Conservation (phyloP, 2,113 vertebrate species). For the Oxygymnocypris stewartii region DNA sequence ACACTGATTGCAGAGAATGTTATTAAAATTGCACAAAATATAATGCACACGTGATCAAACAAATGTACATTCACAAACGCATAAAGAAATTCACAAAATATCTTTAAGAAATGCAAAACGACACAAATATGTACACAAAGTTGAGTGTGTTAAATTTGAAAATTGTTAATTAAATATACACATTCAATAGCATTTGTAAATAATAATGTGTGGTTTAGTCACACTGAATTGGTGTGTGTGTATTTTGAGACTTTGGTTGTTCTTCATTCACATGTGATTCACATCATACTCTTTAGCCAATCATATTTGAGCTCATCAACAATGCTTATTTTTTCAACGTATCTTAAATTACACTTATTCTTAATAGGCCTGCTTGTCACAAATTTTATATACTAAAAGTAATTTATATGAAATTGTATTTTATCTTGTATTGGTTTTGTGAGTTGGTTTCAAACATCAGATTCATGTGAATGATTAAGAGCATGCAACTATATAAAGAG, state of each 20-base stretch:
- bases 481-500: neutral
- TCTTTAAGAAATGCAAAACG: neutral
- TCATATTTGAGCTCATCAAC: neutral
- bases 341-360: neutral
- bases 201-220: neutral
- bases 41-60: neutral
- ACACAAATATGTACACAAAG: neutral
- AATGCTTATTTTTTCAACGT: rapidly evolving
- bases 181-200: neutral
- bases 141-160: neutral
- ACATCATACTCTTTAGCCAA: neutral
- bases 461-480: neutral
- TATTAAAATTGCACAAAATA: neutral
- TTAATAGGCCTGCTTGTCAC: neutral
- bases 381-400: neutral
- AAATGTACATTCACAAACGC: neutral
- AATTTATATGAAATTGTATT: neutral
- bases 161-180: neutral
- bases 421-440: neutral
- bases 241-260: neutral
- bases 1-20: neutral
- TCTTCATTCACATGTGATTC: neutral
- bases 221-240: neutral
- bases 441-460: neutral
- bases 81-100: neutral